Evolutionary conservation across 1,140 invertebrate genomes (phyloP), one percentile per base, ranked within the genome.

Genomic region (Hypsibius dujardini): DNA sequence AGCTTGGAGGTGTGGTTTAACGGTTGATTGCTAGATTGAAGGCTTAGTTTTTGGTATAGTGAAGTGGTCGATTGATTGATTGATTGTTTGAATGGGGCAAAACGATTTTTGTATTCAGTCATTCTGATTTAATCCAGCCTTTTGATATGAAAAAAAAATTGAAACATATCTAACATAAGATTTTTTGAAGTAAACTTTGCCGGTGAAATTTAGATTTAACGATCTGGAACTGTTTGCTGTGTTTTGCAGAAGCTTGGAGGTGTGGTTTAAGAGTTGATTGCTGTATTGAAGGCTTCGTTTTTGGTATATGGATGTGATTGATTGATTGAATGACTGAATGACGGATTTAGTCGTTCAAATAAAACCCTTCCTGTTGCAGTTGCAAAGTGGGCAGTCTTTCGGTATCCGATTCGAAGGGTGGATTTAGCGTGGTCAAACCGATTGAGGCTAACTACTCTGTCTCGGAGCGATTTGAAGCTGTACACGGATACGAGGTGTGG

Each of bases 351-450:
- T 7, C n/a, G 7, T n/a, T 56, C 7, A 56, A 7, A 7, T 56
- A 56, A 7, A 7, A 7, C 50, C 50, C 7, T 56, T n/a, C n/a
- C 50, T 56, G n/a, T n/a, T 7, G 7, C n/a, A 56, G 7, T 56
- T 56, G 7, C 50, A 56, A 56, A 7, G 50, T 7, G n/a, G 7
- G 50, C 7, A 7, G n/a, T 56, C 50, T 56, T 56, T 56, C 50
- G n/a, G 50, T 56, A 56, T 56, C 50, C 7, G 50, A 56, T n/a
- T 56, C 50, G 50, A 56, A 56, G 50, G 50, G 50, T 56, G 50
- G 50, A 56, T 7, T 56, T 7, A 7, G 7, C n/a, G 7, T 56
- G 7, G n/a, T 56, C 7, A 56, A 56, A n/a, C 7, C 7, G n/a
- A n/a, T 7, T n/a, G 50, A 56, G 50, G 7, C 7, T n/a, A 7